phyloP scores from a whole-genome alignment of 2,888 invertebrate species.

The Nudaria mundana region DNA sequence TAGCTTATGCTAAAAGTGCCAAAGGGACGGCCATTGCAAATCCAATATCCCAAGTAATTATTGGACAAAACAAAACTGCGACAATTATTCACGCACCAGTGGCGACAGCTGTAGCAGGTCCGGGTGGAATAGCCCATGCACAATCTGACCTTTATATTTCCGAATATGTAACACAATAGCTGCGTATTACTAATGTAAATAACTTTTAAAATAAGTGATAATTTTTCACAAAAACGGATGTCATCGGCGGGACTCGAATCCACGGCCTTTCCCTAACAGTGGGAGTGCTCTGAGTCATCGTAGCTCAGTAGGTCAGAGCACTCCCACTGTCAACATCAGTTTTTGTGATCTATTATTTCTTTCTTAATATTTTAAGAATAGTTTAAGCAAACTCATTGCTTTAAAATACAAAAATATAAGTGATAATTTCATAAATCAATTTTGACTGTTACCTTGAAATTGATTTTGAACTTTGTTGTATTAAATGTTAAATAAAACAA shows the following conservation, averaged over 20 bases:
- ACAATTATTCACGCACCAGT: conserved; percentile 85
- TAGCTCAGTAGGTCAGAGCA: too few relatives aligned
- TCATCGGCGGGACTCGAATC: too few relatives aligned
- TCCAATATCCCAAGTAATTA: conserved; percentile 84
- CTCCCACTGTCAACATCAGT: too few relatives aligned
- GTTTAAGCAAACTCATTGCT: too few relatives aligned
- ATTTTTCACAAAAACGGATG: too few relatives aligned
- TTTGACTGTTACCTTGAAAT: conserved; percentile 67
- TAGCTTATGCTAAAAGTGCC: conserved; percentile 83
- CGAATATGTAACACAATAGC: conserved; percentile 47
- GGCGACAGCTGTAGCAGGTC: conserved; percentile 87
- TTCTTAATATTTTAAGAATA: too few relatives aligned
- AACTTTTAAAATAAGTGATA: conserved; percentile 1
- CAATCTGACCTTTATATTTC: conserved; percentile 86
- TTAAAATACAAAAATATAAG: conserved; percentile 4
- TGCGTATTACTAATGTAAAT: conserved; percentile 8
- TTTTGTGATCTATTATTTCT: too few relatives aligned
- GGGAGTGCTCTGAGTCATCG: too few relatives aligned
- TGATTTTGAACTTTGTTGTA: conserved; percentile 44
- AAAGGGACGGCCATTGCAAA: conserved; percentile 86
- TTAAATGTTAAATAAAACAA: conserved; percentile 3
- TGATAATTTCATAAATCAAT: conserved; percentile 47
- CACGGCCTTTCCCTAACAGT: too few relatives aligned
- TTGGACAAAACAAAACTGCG: conserved; percentile 81
- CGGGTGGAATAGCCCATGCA: conserved; percentile 88